phyloP scores from a whole-genome alignment of 1,140 invertebrate genomes.

The Latrodectus geometricus region DNA sequence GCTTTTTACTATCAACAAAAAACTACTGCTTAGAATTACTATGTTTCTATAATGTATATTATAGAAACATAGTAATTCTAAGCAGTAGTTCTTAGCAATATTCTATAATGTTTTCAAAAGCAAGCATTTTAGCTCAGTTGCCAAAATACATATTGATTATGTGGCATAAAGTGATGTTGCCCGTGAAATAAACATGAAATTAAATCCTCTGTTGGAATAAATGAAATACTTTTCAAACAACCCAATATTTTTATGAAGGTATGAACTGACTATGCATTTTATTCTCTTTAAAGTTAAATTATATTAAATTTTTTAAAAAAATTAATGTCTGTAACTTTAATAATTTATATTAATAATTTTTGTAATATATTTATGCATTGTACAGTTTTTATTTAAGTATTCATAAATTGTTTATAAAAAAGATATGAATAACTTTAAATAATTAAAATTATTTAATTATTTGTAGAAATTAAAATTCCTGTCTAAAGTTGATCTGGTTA shows the following conservation, averaged over 20 bases:
- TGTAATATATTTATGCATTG: too few species aligned
- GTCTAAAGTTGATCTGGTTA: conserved; percentile 59
- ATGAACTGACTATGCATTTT: too few species aligned
- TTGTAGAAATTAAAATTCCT: conserved; percentile 61
- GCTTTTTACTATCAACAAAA: not conserved
- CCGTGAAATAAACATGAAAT: not conserved
- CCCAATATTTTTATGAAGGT: not conserved
- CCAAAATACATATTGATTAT: not conserved
- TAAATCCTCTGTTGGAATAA: not conserved
- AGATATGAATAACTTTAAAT: too few species aligned
- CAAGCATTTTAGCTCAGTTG: not conserved
- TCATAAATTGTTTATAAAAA: too few species aligned
- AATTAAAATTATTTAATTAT: not conserved
- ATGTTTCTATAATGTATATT: too few species aligned
- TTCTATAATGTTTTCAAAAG: not conserved
- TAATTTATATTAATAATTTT: too few species aligned
- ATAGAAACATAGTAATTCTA: not conserved
- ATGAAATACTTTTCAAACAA: not conserved
- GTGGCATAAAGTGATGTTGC: not conserved
- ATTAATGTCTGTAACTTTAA: too few species aligned
- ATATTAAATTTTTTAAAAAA: too few species aligned
- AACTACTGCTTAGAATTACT: not conserved
- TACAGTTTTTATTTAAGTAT: too few species aligned
- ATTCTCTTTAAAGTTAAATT: too few species aligned
- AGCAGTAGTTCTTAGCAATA: not conserved